Conservation (phyloP, 2,888 invertebrate genomes). For the Dryococelus australis region DNA sequence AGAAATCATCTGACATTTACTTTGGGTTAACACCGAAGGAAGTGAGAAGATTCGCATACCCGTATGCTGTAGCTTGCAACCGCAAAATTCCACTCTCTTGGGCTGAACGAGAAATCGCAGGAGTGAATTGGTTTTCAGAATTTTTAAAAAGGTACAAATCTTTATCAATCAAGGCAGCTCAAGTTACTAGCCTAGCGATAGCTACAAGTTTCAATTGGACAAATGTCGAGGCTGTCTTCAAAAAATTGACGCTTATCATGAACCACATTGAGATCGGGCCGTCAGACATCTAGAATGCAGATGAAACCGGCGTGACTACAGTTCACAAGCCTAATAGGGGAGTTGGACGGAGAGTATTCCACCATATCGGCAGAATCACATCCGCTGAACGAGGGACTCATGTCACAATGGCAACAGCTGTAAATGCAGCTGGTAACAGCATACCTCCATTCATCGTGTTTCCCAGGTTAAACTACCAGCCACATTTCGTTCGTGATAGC, state of each 20-base stretch:
- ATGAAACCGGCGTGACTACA: too few species aligned
- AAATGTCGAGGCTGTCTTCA: slow-evolving; percentile 62
- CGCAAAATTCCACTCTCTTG: slow-evolving; percentile 48
- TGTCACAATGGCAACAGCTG: too few species aligned
- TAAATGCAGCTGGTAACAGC: neutral
- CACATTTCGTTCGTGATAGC: too few species aligned
- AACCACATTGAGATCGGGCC: slow-evolving; percentile 9
- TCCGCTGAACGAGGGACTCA: too few species aligned
- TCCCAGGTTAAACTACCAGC: too few species aligned
- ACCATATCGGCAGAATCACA: too few species aligned
- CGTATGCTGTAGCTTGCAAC: slow-evolving; percentile 44
- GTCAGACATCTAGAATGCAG: slow-evolving; percentile 32
- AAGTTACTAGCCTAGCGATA: too few species aligned
- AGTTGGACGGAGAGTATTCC: neutral
- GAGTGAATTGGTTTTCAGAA: slow-evolving; percentile 50
- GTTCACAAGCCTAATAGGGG: too few species aligned
- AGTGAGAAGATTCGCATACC: slow-evolving; percentile 47
- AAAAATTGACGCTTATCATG: slow-evolving; percentile 34
- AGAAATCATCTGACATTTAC: too few species aligned
- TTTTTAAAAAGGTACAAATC: slow-evolving; percentile 52
- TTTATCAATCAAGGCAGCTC: slow-evolving; percentile 50
- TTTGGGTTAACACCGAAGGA: too few species aligned
- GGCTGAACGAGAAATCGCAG: too few species aligned
- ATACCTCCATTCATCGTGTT: too few species aligned
- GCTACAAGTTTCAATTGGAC: slow-evolving; percentile 50